Base-by-base conservation (phyloP, 2,888 invertebrate genomes). In the Cremastinae sp. region DNA sequence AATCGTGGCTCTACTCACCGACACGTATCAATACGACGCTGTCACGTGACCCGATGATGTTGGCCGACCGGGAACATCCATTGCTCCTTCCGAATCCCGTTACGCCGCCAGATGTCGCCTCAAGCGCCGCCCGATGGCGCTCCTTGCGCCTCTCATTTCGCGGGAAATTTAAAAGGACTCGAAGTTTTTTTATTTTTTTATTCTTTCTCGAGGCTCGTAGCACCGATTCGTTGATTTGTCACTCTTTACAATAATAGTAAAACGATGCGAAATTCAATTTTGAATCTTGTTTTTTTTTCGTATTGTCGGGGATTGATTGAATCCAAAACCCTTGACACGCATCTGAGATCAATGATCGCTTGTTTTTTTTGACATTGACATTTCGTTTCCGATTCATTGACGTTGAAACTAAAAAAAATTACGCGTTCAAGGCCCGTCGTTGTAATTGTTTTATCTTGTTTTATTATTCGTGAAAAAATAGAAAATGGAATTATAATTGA, bases 31-130 rank as follows among this genome's bases (percentile, higher is more conserved):
- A 88, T 88, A 87, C 85, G 83, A 83, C 78, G 84, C 78, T 82
- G 85, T 89, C 89, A 89, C 89, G 89, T 89, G 89, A 89, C 86
- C 80, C 86, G 89, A 87, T 89, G 89, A 88, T 87, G 88, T 88
- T 87, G 88, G 87, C 85, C 83, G 83, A 81, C 83, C 72, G 73
- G 59, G 66, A 66, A 62, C 61, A 54, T 70, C 75, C 59, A 66
- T 66, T 28, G 75, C 73, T 56, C 43, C 16, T 61, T 4, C 41
- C 41, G 49, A 74, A 20, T 53, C 14, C 69, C 79, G 78, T 75
- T 74, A 75, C 16, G 45, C 61, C 77, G 51, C 10, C 2, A 73
- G 78, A 74, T 49, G 76, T 34, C 68, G 49, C 56, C 5, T 16
- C 18, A 5, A 8, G 16, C 22, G 34, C 36, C 38, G 47, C 38